A percentile compares a stretch with the other conserved stretches of the same genome.
Conservation (phyloP, 2,888 invertebrate genomes). For the Metallyticus violacea region DNA sequence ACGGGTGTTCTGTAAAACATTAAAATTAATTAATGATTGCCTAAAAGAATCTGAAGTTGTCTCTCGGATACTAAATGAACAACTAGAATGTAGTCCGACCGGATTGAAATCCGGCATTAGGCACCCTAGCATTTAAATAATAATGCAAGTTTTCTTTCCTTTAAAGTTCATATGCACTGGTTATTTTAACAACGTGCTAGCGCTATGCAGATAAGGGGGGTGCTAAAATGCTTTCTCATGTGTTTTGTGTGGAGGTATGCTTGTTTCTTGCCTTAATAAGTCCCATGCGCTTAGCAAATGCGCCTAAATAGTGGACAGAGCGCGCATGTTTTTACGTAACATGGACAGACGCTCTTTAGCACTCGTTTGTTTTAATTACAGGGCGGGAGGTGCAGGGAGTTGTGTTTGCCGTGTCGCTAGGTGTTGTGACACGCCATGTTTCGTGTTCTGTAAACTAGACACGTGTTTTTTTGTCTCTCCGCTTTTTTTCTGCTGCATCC, state of each 20-base stretch:
- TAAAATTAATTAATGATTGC: too few species aligned
- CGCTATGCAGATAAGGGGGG: too few species aligned
- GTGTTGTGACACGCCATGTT: not conserved
- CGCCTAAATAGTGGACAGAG: not conserved
- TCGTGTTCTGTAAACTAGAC: not conserved
- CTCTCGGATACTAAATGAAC: too few species aligned
- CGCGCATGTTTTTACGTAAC: not conserved
- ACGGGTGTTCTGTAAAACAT: too few species aligned
- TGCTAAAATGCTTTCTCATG: too few species aligned
- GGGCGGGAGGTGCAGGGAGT: not conserved
- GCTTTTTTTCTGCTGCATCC: not conserved
- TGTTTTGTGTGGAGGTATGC: not conserved
- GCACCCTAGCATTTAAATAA: too few species aligned
- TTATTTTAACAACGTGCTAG: too few species aligned
- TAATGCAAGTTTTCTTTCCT: too few species aligned
- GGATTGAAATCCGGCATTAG: too few species aligned
- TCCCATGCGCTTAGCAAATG: not conserved
- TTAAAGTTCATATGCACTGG: too few species aligned
- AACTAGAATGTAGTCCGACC: too few species aligned
- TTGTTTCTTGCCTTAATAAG: not conserved
- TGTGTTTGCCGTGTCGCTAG: not conserved
- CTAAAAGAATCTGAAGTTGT: too few species aligned
- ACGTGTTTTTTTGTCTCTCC: not conserved
- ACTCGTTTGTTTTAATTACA: conserved; percentile 2
- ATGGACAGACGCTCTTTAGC: not conserved